These are phyloP conservation scores for Conops quadrifasciatus DNA, from an alignment of 2,888 invertebrate species.

Conservation along the genomic window DNA sequence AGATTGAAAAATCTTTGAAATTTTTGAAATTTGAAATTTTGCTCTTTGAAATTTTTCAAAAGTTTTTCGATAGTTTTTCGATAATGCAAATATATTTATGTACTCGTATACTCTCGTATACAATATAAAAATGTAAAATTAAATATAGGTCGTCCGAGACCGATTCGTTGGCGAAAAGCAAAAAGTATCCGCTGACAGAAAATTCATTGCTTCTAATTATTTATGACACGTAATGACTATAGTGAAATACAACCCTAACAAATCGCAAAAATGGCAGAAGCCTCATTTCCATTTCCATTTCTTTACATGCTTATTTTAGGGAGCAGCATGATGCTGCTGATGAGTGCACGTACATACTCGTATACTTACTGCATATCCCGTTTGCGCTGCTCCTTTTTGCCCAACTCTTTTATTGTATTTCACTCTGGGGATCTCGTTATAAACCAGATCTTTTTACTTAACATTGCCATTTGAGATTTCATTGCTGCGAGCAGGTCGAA, in stretches of 20 bases:
- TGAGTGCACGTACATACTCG: conserved; percentile 43
- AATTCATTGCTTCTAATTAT: conserved; percentile 11
- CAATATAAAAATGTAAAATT: no score
- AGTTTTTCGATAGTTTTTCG: no score
- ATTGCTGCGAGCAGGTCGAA: background rate
- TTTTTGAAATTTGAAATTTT: no score
- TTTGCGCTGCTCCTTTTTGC: conserved; percentile 21
- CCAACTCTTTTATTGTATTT: conserved; percentile 55
- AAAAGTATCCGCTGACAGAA: no score
- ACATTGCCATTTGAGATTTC: conserved; percentile 33
- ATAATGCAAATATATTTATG: no score
- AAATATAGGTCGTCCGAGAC: background rate
- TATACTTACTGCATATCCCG: conserved; percentile 18
- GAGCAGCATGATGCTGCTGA: no score
- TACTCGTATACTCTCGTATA: no score
- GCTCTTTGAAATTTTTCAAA: no score
- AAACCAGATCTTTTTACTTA: conserved; percentile 39
- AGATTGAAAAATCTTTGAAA: no score
- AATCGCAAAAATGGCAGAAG: conserved; percentile 20
- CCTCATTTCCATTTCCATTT: background rate
- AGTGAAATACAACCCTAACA: conserved; percentile 36
- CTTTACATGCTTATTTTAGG: no score
- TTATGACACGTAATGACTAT: conserved; percentile 34
- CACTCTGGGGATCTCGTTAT: conserved; percentile 60
- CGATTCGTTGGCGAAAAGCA: background rate